A percentile compares a stretch with the other conserved stretches of the same genome.
Evolutionary conservation across 2,888 invertebrate genomes (phyloP).

Genomic region (Eledona agricola): DNA sequence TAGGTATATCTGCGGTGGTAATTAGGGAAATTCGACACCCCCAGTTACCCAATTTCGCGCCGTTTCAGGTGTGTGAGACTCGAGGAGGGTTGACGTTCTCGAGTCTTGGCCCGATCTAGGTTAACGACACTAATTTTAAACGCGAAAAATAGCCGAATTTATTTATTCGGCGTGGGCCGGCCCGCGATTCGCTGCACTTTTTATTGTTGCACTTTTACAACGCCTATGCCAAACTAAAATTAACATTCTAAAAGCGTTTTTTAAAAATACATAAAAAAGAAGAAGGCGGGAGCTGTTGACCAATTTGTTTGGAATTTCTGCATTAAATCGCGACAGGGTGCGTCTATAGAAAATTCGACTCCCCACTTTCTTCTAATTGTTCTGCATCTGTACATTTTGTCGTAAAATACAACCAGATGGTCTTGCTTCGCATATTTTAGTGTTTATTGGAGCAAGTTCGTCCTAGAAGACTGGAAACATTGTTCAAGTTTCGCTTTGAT

Average conservation of each 20-base stretch:
- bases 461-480: no score
- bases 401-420: no score
- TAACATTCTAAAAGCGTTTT: conserved; percentile 57
- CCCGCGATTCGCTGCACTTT: conserved; percentile 13
- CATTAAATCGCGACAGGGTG: no score
- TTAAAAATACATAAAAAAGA: conserved; percentile 53
- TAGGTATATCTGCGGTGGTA: no score
- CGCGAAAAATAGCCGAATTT: conserved; percentile 28
- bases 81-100: background rate
- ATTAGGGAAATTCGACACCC: conserved; percentile 9
- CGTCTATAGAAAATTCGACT: no score
- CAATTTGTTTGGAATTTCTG: no score
- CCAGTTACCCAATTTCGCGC: conserved; percentile 10
- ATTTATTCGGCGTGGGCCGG: conserved; percentile 26
- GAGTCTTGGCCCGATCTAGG: conserved; percentile 2
- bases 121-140: conserved; percentile 26
- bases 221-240: conserved; percentile 54
- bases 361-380: no score
- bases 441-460: no score
- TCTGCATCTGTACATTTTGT: no score
- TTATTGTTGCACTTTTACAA: conserved; percentile 4
- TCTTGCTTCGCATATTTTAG: no score
- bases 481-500: no score
- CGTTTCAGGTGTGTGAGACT: conserved; percentile 1
- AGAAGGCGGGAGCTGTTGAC: conserved; percentile 23